These are phyloP conservation scores for Platichthys stellatus DNA, from an alignment of 2,113 vertebrate species.

Conservation along the genomic window DNA sequence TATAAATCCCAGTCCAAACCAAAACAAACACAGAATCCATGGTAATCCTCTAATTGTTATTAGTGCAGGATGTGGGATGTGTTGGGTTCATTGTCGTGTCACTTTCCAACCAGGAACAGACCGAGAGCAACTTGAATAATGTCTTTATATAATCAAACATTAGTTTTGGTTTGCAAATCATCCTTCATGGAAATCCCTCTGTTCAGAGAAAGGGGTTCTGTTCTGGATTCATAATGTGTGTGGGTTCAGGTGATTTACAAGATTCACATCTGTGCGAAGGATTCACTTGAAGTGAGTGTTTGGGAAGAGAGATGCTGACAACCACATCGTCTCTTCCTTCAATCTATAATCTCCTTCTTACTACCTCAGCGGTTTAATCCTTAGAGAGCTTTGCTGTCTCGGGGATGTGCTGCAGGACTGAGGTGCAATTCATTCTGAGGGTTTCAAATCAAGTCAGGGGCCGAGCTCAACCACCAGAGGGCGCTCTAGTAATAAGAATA, in stretches of 20 bases:
- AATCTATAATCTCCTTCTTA: no score
- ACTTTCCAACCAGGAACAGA: slow-evolving; percentile 16
- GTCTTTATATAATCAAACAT: neutral
- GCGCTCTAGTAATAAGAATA: slow-evolving; percentile 42
- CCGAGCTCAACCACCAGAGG: slow-evolving; percentile 56
- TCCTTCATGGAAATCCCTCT: neutral
- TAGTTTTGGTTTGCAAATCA: slow-evolving; percentile 11
- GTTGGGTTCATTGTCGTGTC: neutral
- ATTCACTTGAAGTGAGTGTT: no score
- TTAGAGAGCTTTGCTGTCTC: slow-evolving; percentile 2
- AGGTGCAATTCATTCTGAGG: neutral
- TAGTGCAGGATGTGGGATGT: slow-evolving; percentile 8
- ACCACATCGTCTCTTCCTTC: neutral
- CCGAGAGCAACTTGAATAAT: neutral
- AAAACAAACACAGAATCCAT: slow-evolving; percentile 30
- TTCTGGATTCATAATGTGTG: no score
- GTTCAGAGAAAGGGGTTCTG: no score
- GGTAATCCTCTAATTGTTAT: slow-evolving; percentile 38
- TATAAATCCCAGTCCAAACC: slow-evolving; percentile 15
- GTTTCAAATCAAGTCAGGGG: neutral
- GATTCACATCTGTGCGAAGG: neutral
- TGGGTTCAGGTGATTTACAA: neutral
- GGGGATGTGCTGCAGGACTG: neutral
- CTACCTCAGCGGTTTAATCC: no score
- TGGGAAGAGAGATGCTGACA: no score